Percentiles rank a stretch among this genome's conserved stretches.
Conservation (phyloP, 2,888 invertebrate genomes). For the Tetragonisca angustula region DNA sequence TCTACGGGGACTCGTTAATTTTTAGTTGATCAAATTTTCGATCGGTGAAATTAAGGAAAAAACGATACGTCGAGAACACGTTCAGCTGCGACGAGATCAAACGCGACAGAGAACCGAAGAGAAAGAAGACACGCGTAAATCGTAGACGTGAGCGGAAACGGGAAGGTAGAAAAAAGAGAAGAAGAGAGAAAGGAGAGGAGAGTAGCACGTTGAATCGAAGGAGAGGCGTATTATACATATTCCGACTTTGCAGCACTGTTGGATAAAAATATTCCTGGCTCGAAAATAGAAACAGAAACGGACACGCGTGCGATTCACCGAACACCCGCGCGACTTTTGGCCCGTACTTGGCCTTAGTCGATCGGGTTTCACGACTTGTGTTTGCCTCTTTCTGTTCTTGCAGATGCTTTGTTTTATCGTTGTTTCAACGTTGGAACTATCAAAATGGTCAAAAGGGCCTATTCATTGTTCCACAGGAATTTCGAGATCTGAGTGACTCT, state of each 20-base stretch:
- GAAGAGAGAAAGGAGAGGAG: conserved; percentile 10
- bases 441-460: too few relatives aligned
- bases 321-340: conserved; percentile 74
- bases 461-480: too few relatives aligned
- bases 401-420: too few relatives aligned
- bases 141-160: conserved; percentile 33
- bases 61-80: not conserved
- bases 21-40: too few relatives aligned
- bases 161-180: conserved; percentile 23
- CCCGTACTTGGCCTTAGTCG: conserved; percentile 75
- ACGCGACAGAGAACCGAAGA: not conserved
- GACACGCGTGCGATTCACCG: conserved; percentile 61
- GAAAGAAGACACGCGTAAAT: not conserved
- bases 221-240: conserved; percentile 70
- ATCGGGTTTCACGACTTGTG: conserved; percentile 70
- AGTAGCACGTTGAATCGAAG: conserved; percentile 43
- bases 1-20: too few relatives aligned
- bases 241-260: conserved; percentile 66
- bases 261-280: conserved; percentile 76
- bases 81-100: not conserved
- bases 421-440: too few relatives aligned
- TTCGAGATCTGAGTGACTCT: too few relatives aligned
- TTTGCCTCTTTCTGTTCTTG: too few relatives aligned
- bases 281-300: conserved; percentile 74
- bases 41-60: not conserved